Base-by-base conservation (phyloP, 1,140 invertebrate genomes). In the Caenorhabditis remanei region DNA sequence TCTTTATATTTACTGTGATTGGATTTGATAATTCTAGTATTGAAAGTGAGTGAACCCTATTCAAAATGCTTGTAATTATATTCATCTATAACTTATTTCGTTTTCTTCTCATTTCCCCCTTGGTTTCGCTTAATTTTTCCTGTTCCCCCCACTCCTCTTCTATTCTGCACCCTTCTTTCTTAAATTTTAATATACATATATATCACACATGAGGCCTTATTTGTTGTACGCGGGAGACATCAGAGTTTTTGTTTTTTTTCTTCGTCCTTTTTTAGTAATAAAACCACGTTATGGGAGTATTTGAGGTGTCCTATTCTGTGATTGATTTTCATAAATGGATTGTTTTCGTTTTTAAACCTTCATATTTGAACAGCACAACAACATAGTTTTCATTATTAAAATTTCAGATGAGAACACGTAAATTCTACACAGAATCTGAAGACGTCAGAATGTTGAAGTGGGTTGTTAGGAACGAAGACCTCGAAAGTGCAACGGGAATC, bases 141-240 rank as follows among this genome's bases (percentile, higher is more conserved):
- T n/a, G 24, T 43, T 46, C 13, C 65, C 9, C n/a, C 41, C 24
- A 7, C 32, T 46, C 41, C 14, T 43, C 14, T 79, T 79, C 19
- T 79, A 48, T 50, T 53, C 71, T 79, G 71, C 71, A 50, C 46
- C 71, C 61, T 24, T 58, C 32, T 32, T 32, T 32, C 71, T 43
- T 50, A 50, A 50, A 79, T 21, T 79, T 79, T 19, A 14, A 53
- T 79, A 79, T 41, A 79, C 46, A 79, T 53, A 79, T 79, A 50
- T 79, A 79, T 79, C 71, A 79, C 71, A 79, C 71, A 79, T 24
- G 71, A 79, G 71, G 71, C 71, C 71, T 79, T 79, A 79, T 79
- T 79, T 79, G 71, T 79, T 79, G 43, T 79, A 79, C 46, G 71
- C 71, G 71, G 71, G 71, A 79, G 46, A 79, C 71, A 50, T 79